phyloP scores from a whole-genome alignment of 2,113 vertebrate species.

The Cebidichthys violaceus region DNA sequence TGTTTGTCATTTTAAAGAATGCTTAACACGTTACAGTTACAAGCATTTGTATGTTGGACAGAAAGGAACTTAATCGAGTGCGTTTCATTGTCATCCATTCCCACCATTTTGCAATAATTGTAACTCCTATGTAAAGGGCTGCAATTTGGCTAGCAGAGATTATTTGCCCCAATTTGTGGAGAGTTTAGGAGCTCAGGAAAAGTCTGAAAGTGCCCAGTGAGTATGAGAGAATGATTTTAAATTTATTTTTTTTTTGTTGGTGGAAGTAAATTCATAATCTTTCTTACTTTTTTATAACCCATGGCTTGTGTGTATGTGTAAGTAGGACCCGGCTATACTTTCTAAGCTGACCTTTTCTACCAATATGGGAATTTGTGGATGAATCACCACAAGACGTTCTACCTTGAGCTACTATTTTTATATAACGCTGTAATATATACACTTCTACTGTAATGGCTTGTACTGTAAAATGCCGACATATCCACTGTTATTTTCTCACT shows the following conservation, averaged over 20 bases:
- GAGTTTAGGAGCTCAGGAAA: constrained; percentile 83
- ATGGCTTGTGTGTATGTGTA: constrained; percentile 63
- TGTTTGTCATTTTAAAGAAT: constrained; percentile 54
- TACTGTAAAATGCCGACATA: constrained; percentile 70
- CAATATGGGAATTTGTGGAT: constrained; percentile 59
- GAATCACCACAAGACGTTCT: constrained; percentile 51
- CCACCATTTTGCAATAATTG: constrained; percentile 78
- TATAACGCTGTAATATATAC: constrained; percentile 75
- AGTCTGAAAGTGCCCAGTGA: constrained; percentile 79
- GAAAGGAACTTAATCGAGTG: constrained; percentile 60
- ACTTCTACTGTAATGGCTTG: constrained; percentile 67
- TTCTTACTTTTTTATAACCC: constrained; percentile 71
- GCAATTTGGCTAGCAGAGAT: constrained; percentile 78
- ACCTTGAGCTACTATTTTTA: constrained; percentile 78
- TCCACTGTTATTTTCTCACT: constrained; percentile 61
- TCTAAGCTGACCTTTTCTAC: constrained; percentile 75
- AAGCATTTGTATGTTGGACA: constrained; percentile 58
- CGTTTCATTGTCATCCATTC: constrained; percentile 74
- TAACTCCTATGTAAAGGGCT: constrained; percentile 79
- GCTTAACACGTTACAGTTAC: constrained; percentile 28
- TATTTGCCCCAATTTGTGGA: constrained; percentile 76
- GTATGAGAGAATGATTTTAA: constrained; percentile 60
- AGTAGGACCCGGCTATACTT: constrained; percentile 73
- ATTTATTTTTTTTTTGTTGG: too few species aligned
- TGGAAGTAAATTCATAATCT: constrained; percentile 33